Base-by-base conservation (phyloP, 2,113 vertebrate genomes). In the Girardinichthys multiradiatus region DNA sequence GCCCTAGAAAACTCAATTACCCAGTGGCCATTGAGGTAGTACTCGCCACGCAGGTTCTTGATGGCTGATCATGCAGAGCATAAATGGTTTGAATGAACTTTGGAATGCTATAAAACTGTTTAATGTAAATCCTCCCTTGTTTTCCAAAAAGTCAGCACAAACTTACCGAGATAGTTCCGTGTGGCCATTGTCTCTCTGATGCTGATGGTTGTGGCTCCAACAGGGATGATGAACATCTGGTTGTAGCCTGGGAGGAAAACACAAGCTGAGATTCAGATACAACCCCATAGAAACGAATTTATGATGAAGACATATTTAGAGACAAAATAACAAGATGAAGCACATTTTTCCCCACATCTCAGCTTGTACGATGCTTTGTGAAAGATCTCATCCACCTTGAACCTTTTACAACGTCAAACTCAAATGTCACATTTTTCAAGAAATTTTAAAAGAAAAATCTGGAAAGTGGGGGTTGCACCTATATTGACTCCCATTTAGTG, bases 11-110 rank as follows among this genome's bases (percentile, higher is more conserved):
- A 95, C 75, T 96, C 95, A 0, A 99, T 96, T 0, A 95, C 96
- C 98, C 98, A 99, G 14, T 95, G 95, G 28, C 98, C 98, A 0
- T 99, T 99, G 91, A 99, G 96, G 79, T 98, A 99, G 58, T 99
- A 99, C 0, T 97, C 94, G 0, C 97, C 97, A 24, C 19, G 94
- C 51, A 96, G 83, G 0, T 95, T 98, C 93, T 96, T 98, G 77
- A 99, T 90, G 30, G 98, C 98, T 99, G 77, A 0, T 1, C 7
- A 14, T 0, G 51, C 12, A 64, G 0, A 13, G 5, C 28, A 68
- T 19, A 11, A 2, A 29, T 42, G 3, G 3, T 24, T 51, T 24
- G 1, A 26, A 62, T 28, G n/a, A 15, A 12, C 24, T 12, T 3
- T 1, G 14, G 21, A 14, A 21, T 28, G 27, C 37, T 21, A 24